Evolutionary conservation across 2,797 vertebrate species (phyloP).

Genomic region (Argyrosomus regius): DNA sequence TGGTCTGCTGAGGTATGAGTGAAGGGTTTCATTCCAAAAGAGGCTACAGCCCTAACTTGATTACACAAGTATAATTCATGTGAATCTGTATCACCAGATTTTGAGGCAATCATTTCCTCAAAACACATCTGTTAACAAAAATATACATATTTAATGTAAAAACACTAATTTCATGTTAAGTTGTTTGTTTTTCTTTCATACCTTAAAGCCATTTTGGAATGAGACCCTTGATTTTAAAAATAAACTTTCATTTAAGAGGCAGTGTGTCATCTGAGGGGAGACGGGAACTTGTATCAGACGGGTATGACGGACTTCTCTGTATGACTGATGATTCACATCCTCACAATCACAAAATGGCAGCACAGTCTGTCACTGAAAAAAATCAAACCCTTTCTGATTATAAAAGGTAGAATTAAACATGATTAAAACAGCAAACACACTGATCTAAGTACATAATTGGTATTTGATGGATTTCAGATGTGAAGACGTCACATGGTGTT

Average conservation of each 20-base stretch:
- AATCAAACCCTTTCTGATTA: not conserved
- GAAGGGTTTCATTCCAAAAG: constrained; percentile 38
- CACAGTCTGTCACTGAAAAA: not conserved
- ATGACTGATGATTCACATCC: constrained; percentile 3
- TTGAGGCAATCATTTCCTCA: not conserved
- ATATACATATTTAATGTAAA: not conserved
- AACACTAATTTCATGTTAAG: not conserved
- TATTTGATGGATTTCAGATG: constrained; percentile 4
- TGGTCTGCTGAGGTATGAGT: constrained; percentile 66
- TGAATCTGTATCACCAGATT: not conserved
- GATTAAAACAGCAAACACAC: constrained; percentile 2
- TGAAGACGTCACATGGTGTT: not conserved
- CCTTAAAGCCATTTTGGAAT: constrained; percentile 6
- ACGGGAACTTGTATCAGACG: not conserved
- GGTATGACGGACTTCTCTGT: not conserved
- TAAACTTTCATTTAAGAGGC: constrained; percentile 12
- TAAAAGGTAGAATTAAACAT: not conserved
- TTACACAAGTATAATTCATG: not conserved
- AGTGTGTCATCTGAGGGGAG: constrained; percentile 4
- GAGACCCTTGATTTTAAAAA: constrained; percentile 19
- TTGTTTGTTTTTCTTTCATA: not conserved
- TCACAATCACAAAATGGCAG: not conserved
- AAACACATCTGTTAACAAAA: constrained; percentile 1
- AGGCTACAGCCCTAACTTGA: not conserved
- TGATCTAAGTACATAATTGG: not conserved